These are phyloP conservation scores for Rhodophaea formosa DNA, from an alignment of 2,888 invertebrate genomes.

Conservation along the genomic window DNA sequence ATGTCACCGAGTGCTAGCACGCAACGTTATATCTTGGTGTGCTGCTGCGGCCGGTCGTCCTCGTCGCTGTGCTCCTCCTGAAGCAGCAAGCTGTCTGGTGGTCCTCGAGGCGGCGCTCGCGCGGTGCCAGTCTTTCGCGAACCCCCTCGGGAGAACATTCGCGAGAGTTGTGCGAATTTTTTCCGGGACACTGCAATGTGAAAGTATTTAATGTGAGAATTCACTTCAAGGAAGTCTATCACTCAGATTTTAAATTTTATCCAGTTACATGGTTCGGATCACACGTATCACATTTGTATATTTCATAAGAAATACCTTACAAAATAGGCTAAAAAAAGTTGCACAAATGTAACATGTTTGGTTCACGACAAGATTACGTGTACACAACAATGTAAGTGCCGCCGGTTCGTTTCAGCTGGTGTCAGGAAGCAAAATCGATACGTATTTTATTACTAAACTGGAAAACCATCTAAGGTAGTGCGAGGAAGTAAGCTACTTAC, in stretches of 20 bases:
- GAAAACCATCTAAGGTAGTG: not conserved
- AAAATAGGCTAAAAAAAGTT: too few species aligned
- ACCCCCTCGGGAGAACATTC: slow-evolving; percentile 87
- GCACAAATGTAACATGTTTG: too few species aligned
- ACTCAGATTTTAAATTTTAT: too few species aligned
- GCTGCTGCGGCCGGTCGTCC: slow-evolving; percentile 72
- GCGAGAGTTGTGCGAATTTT: slow-evolving; percentile 89
- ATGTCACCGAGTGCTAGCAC: not conserved
- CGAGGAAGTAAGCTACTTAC: slow-evolving; percentile 68
- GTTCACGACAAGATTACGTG: too few species aligned
- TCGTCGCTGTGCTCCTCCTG: slow-evolving; percentile 84
- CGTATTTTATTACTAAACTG: not conserved
- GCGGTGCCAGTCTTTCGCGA: slow-evolving; percentile 67
- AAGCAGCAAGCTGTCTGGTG: slow-evolving; percentile 80
- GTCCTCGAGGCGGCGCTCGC: slow-evolving; percentile 70
- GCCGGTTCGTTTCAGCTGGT: not conserved
- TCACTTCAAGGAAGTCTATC: too few species aligned
- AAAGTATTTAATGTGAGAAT: not conserved
- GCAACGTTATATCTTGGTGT: slow-evolving; percentile 36
- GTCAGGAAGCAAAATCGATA: not conserved
- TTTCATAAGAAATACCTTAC: too few species aligned
- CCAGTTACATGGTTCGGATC: too few species aligned
- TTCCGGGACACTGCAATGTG: slow-evolving; percentile 84
- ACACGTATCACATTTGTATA: too few species aligned
- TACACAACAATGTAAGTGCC: not conserved